These are phyloP conservation scores for Diabrotica balteata DNA, from an alignment of 2,888 invertebrate genomes.

Conservation along the genomic window DNA sequence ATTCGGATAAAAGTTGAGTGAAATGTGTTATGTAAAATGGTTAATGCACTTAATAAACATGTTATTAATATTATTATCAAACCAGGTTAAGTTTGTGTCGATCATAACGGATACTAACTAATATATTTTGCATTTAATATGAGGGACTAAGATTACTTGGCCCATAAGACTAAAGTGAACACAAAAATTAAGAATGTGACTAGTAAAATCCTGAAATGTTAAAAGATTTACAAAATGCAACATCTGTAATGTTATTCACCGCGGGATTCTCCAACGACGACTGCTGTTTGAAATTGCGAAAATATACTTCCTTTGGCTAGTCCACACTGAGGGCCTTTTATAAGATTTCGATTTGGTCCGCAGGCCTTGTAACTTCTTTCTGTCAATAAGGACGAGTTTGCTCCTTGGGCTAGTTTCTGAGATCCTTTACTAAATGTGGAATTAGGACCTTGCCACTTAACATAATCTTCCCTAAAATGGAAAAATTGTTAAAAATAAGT, in stretches of 20 bases:
- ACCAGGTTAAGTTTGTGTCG: too few species aligned
- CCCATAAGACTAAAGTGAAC: too few species aligned
- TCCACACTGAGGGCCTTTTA: conserved; percentile 76
- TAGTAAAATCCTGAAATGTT: too few species aligned
- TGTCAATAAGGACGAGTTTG: conserved; percentile 57
- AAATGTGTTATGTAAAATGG: too few species aligned
- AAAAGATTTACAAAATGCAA: conserved; percentile 45
- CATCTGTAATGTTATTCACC: conserved; percentile 60
- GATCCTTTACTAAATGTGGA: conserved; percentile 66
- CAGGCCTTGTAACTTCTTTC: conserved; percentile 63
- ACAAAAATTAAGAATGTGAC: too few species aligned
- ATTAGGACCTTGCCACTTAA: conserved; percentile 85
- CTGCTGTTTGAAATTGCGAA: conserved; percentile 67
- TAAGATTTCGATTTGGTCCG: conserved; percentile 72
- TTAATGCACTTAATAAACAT: too few species aligned
- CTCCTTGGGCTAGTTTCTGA: conserved; percentile 64
- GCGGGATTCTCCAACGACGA: conserved; percentile 61
- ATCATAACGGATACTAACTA: too few species aligned
- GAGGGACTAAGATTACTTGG: too few species aligned
- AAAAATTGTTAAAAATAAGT: conserved; percentile 6
- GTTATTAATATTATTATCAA: too few species aligned
- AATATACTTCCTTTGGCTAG: conserved; percentile 83
- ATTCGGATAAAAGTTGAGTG: too few species aligned
- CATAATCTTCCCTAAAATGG: conserved; percentile 74
- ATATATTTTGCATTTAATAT: too few species aligned